Conservation (phyloP, 2,888 invertebrate species). For the Drosophila maculinotata region DNA sequence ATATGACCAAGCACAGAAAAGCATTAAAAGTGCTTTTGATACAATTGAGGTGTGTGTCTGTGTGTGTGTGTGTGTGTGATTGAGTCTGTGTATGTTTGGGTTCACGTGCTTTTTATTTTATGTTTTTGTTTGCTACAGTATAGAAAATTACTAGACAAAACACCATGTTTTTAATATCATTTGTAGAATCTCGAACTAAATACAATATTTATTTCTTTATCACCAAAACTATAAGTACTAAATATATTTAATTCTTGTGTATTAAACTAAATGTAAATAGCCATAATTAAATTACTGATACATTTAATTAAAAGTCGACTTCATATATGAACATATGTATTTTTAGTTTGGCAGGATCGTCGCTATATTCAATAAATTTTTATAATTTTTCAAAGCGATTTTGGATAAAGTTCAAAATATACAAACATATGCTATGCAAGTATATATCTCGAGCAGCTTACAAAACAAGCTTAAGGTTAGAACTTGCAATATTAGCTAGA, state of each 20-base stretch:
- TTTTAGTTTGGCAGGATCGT: too few species aligned
- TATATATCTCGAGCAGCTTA: conserved; percentile 61
- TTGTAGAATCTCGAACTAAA: too few species aligned
- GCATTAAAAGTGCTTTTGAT: conserved; percentile 68
- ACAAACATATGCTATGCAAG: not conserved
- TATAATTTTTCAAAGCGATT: conserved; percentile 1
- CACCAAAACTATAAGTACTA: too few species aligned
- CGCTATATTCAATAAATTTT: too few species aligned
- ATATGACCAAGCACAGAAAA: conserved; percentile 67
- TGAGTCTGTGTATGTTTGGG: not conserved
- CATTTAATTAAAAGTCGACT: too few species aligned
- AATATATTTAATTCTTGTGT: too few species aligned
- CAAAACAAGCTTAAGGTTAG: conserved; percentile 68
- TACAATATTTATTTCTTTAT: too few species aligned
- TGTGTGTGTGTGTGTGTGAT: not conserved
- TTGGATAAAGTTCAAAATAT: conserved; percentile 25
- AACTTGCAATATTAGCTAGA: conserved; percentile 65
- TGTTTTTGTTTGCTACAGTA: not conserved
- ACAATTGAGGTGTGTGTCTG: conserved; percentile 16
- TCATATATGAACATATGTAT: too few species aligned
- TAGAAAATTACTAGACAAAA: not conserved
- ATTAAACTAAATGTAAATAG: too few species aligned
- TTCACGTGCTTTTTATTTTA: conserved; percentile 46
- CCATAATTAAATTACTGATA: too few species aligned
- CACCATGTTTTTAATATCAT: too few species aligned